Conservation (phyloP, 2,888 invertebrate genomes). For the Diaprepes abbreviatus region DNA sequence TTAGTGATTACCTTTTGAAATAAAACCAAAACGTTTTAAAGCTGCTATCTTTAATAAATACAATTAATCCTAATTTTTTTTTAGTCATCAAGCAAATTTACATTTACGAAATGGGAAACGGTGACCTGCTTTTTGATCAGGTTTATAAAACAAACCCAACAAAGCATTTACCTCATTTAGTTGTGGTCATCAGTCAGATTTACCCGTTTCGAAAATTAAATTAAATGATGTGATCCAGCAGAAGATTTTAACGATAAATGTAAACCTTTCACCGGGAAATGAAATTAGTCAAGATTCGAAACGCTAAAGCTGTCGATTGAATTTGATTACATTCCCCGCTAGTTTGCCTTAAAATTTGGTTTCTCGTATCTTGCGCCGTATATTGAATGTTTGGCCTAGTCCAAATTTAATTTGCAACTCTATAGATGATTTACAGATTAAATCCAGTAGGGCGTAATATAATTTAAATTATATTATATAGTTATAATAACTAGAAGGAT, state of each 20-base stretch:
- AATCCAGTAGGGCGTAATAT: too few species aligned
- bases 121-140: too few species aligned
- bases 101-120: too few species aligned
- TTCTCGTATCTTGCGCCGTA: neutral
- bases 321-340: neutral
- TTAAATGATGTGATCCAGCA: neutral
- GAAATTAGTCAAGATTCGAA: neutral
- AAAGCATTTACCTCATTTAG: neutral
- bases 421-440: too few species aligned
- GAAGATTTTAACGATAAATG: neutral
- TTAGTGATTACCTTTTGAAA: too few species aligned
- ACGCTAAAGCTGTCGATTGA: neutral
- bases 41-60: too few species aligned
- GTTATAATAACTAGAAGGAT: too few species aligned
- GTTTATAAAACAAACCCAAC: neutral
- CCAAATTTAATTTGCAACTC: neutral
- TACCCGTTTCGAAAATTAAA: neutral
- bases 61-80: too few species aligned
- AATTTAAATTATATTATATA: too few species aligned
- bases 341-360: neutral
- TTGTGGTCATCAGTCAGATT: conserved; percentile 3
- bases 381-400: neutral
- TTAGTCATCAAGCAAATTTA: too few species aligned
- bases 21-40: too few species aligned
- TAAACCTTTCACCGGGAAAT: neutral